These are phyloP conservation scores for Pseudococcus longispinus DNA, from an alignment of 2,888 invertebrate genomes.

Conservation along the genomic window DNA sequence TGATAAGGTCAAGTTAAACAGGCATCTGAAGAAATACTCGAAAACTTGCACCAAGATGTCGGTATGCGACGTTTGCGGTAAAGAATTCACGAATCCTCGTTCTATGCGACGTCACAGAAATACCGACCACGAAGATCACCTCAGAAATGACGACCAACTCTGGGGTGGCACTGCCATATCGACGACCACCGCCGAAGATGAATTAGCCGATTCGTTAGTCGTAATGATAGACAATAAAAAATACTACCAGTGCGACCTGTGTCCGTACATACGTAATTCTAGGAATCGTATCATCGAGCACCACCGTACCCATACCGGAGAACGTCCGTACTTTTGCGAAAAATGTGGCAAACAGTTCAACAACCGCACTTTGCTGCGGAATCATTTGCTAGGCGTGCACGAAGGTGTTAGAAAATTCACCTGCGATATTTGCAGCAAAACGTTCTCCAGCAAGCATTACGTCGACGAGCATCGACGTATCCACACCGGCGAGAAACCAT, in stretches of 20 bases:
- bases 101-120: constrained; percentile 65
- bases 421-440: constrained; percentile 61
- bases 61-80: constrained; percentile 62
- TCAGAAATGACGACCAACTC: not conserved
- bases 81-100: constrained; percentile 62
- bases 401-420: constrained; percentile 62
- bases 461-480: constrained; percentile 65
- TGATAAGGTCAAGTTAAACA: not conserved
- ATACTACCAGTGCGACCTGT: constrained; percentile 31
- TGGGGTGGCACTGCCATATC: not conserved
- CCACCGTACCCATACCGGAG: constrained; percentile 59
- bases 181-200: constrained; percentile 17
- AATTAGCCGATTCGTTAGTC: constrained; percentile 58
- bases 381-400: constrained; percentile 63
- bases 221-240: constrained; percentile 60
- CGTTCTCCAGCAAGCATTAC: constrained; percentile 64
- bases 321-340: constrained; percentile 63
- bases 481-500: constrained; percentile 63
- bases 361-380: constrained; percentile 60
- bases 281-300: constrained; percentile 55
- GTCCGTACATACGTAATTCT: constrained; percentile 37
- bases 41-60: constrained; percentile 28
- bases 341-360: constrained; percentile 63
- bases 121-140: constrained; percentile 10
- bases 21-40: constrained; percentile 49